phyloP scores from a whole-genome alignment of 2,113 vertebrate genomes.

The Chamaetylas fuelleborni region DNA sequence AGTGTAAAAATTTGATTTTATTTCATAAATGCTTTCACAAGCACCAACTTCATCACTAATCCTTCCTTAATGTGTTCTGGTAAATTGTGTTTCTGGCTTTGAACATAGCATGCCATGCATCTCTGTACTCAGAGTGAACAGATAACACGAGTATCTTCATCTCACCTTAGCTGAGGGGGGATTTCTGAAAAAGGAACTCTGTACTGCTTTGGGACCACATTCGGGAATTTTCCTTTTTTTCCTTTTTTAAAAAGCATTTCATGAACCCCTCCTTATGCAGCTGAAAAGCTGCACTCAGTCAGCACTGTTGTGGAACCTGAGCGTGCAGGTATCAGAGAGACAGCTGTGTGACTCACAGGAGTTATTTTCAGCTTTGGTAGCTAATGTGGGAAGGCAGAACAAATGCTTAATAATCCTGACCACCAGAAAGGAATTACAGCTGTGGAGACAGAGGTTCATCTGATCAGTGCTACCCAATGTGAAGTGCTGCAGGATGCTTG shows the following conservation, averaged over 20 bases:
- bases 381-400: not conserved
- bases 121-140: not conserved
- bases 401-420: not conserved
- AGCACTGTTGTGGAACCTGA: not conserved
- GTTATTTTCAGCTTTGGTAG: not conserved
- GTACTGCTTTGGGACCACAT: not conserved
- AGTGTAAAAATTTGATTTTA: not conserved
- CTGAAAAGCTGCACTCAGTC: not conserved
- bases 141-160: not conserved
- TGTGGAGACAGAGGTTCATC: not conserved
- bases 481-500: fast-evolving
- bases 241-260: not conserved
- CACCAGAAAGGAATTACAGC: not conserved
- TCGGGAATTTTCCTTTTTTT: not conserved
- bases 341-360: not conserved
- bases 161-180: not conserved
- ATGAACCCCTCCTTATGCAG: not conserved
- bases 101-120: not conserved
- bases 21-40: not conserved
- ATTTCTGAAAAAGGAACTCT: not conserved
- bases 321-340: not conserved
- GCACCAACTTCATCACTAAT: not conserved
- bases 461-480: not conserved
- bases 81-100: not conserved
- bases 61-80: not conserved